These are phyloP conservation scores for Calliphora vicina DNA, from an alignment of 1,140 invertebrate genomes.

Conservation along the genomic window DNA sequence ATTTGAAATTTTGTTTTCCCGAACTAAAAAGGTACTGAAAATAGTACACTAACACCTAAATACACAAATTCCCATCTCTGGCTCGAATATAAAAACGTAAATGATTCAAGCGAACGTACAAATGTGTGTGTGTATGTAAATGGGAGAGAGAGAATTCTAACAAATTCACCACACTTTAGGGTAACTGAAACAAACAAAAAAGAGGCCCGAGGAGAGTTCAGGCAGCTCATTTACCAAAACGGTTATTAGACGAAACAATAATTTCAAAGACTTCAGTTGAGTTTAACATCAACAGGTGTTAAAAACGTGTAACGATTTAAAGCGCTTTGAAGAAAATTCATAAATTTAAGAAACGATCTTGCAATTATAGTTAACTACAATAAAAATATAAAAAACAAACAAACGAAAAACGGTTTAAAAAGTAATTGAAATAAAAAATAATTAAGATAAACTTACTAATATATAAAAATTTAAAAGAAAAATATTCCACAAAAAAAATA, in stretches of 20 bases:
- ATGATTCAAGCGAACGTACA: no score
- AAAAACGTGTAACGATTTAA: conserved; percentile 38
- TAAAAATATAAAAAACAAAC: no score
- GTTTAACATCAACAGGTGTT: conserved; percentile 41
- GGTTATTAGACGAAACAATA: conserved; percentile 36
- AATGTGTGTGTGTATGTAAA: no score
- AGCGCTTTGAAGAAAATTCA: neutral
- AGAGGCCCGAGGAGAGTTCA: neutral
- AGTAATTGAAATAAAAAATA: neutral
- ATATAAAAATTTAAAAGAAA: neutral
- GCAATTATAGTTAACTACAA: neutral
- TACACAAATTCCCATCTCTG: no score
- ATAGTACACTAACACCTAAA: no score
- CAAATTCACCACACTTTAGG: neutral
- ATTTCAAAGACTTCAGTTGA: conserved; percentile 38
- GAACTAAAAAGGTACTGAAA: no score
- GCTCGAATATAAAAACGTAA: no score
- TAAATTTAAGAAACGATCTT: conserved; percentile 5
- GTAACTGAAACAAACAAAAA: neutral
- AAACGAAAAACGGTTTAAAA: conserved; percentile 10
- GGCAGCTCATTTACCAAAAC: conserved; percentile 15
- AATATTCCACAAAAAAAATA: neutral
- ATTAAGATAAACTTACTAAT: no score
- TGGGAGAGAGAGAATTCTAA: neutral
- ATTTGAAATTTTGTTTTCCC: no score